These are phyloP conservation scores for Rhyacophila evoluta DNA, from an alignment of 2,888 invertebrate genomes.

Conservation along the genomic window DNA sequence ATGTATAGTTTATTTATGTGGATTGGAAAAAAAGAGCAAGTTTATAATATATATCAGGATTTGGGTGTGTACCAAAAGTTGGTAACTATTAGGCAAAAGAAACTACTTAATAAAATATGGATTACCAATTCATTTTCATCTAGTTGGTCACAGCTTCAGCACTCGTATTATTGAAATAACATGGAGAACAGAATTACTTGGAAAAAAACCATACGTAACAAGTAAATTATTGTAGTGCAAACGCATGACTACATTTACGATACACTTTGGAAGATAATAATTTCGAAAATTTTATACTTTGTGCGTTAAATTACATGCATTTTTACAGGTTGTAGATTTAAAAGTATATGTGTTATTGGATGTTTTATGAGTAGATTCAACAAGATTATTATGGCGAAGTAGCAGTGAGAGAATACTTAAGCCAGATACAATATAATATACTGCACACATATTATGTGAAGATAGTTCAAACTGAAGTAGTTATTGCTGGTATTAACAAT, in stretches of 20 bases:
- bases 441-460: no score
- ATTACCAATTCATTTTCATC: constrained; percentile 67
- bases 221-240: neutral
- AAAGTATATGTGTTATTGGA: no score
- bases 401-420: constrained; percentile 2
- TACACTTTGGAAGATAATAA: no score
- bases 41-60: neutral
- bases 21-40: constrained; percentile 33
- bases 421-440: constrained; percentile 29
- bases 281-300: no score
- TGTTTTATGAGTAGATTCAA: no score
- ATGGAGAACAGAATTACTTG: constrained; percentile 57
- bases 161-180: constrained; percentile 71
- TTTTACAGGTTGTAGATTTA: no score
- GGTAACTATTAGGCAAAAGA: neutral
- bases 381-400: neutral
- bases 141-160: constrained; percentile 72
- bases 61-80: neutral
- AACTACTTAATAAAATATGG: constrained; percentile 59
- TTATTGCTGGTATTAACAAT: neutral
- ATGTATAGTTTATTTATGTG: constrained; percentile 34
- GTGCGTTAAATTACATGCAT: no score
- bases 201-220: constrained; percentile 28
- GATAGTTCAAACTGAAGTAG: constrained; percentile 23
- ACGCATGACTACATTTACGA: no score